Percentiles rank a stretch among this genome's conserved stretches.
Evolutionary conservation across 92 coral and sea anemone species (phyloP).

Genomic region (Umimayanthus chanpuru): DNA sequence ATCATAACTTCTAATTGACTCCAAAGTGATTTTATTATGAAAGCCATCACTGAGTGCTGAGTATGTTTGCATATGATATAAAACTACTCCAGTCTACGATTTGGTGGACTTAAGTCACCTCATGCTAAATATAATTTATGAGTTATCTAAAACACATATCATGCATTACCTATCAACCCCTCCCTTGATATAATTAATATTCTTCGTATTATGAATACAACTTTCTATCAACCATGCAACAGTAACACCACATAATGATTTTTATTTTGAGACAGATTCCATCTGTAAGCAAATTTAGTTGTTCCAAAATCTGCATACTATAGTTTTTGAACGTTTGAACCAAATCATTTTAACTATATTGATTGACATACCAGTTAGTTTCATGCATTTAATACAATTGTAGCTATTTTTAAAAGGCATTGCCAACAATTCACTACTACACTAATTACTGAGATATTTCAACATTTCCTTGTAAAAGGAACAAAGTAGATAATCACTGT

Average conservation of each 20-base stretch:
- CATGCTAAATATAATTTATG: no score
- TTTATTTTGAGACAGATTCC: neutral
- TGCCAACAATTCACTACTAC: neutral
- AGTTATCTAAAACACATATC: no score
- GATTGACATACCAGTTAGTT: no score
- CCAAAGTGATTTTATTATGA: neutral
- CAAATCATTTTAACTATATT: no score
- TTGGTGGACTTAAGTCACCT: neutral
- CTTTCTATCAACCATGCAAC: neutral
- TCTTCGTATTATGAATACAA: neutral
- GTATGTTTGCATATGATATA: neutral
- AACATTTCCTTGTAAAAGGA: no score
- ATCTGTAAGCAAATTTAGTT: neutral
- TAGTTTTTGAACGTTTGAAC: neutral
- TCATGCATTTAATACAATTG: no score
- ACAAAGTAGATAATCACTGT: no score
- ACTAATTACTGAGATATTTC: neutral
- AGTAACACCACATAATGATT: neutral
- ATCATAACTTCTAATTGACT: neutral
- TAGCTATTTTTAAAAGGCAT: neutral
- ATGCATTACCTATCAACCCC: neutral
- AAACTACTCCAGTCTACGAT: neutral
- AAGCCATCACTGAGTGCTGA: neutral
- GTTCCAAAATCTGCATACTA: neutral
- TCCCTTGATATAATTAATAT: neutral